Conservation (phyloP, 1,140 invertebrate species). For the Ceratosolen fusciceps region DNA sequence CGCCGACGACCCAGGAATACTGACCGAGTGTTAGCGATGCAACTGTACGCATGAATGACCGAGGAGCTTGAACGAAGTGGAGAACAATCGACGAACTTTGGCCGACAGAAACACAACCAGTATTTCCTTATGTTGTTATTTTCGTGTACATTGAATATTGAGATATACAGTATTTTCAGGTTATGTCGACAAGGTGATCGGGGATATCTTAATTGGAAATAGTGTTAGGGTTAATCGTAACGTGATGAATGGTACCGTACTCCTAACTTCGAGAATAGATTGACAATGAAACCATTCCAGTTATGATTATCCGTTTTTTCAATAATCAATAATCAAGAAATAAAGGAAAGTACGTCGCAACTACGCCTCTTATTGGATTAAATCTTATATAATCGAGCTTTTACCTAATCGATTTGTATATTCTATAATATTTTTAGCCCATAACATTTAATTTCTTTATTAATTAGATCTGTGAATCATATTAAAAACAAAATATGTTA, state of each 20-base stretch:
- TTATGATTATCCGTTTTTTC: background rate
- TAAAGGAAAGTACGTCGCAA: too few relatives aligned
- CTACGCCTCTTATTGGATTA: too few relatives aligned
- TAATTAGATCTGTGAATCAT: too few relatives aligned
- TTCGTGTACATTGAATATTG: background rate
- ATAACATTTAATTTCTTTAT: too few relatives aligned
- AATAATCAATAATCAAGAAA: too few relatives aligned
- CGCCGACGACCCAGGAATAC: slow-evolving; percentile 58
- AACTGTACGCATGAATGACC: background rate
- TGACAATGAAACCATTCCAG: background rate
- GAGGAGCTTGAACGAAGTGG: background rate
- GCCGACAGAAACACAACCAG: background rate
- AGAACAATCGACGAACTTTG: background rate
- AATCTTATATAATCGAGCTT: too few relatives aligned
- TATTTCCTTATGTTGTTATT: background rate
- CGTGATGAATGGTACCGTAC: background rate
- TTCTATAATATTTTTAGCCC: too few relatives aligned
- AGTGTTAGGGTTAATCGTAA: background rate
- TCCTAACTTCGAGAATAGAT: background rate
- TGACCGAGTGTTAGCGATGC: background rate
- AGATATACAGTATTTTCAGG: background rate
- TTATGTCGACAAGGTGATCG: background rate
- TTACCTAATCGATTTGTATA: too few relatives aligned
- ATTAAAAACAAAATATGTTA: too few relatives aligned
- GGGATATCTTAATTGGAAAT: background rate